These are phyloP conservation scores for Channallabes apus DNA, from an alignment of 2,797 vertebrate genomes.

Conservation along the genomic window DNA sequence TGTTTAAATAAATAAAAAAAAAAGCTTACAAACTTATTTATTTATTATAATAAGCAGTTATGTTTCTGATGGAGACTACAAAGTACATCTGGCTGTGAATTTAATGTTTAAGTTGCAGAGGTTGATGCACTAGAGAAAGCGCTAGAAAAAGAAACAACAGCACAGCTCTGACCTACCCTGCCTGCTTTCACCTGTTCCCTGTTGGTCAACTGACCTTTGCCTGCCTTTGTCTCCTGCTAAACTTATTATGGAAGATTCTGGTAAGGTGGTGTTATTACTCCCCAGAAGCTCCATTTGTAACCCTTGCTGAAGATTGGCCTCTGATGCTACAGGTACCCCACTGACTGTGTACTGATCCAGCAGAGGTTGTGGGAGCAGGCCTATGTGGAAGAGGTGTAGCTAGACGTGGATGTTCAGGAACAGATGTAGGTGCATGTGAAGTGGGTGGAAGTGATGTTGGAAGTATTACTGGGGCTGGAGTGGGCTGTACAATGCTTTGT, in stretches of 20 bases:
- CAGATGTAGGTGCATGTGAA: conserved; percentile 19
- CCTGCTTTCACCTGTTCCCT: conserved; percentile 44
- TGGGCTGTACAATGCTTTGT: conserved; percentile 47
- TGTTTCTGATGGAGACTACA: too few relatives aligned
- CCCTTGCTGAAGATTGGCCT: conserved; percentile 6
- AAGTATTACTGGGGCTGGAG: conserved; percentile 41
- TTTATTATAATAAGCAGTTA: too few relatives aligned
- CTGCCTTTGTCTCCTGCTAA: conserved; percentile 82
- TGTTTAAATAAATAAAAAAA: too few relatives aligned
- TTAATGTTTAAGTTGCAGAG: conserved; percentile 40
- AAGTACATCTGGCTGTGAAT: background rate
- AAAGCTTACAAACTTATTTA: too few relatives aligned
- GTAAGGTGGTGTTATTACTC: conserved; percentile 63
- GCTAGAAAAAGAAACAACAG: conserved; percentile 55
- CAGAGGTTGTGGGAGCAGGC: conserved; percentile 26
- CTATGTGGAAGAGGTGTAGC: background rate
- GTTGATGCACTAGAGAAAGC: conserved; percentile 52
- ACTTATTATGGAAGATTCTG: conserved; percentile 78
- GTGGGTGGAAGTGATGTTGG: conserved; percentile 36
- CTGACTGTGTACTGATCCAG: conserved; percentile 46
- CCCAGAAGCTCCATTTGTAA: conserved; percentile 28
- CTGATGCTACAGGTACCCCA: conserved; percentile 43
- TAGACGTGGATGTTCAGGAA: conserved; percentile 45
- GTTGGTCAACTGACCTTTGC: conserved; percentile 69
- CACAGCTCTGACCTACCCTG: conserved; percentile 55